Base-by-base conservation (phyloP, 2,888 invertebrate species). In the Stomorhina lunata region DNA sequence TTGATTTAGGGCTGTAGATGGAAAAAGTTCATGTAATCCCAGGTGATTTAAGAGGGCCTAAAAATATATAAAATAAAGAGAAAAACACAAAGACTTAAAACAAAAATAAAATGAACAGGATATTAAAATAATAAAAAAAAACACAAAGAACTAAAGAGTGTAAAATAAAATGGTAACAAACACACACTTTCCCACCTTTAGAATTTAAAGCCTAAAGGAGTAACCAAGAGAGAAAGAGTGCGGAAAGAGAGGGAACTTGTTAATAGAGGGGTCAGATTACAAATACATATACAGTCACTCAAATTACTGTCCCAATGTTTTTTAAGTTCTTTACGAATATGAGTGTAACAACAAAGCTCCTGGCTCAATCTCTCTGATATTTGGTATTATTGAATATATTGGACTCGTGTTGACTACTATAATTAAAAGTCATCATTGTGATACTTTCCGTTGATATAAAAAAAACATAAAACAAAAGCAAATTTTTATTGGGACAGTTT, bases 41-140 rank as follows among this genome's bases (percentile, higher is more conserved):
- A 89, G 86, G 86, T 88, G 89, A 86, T 89, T 88, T 85, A 90
- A 87, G 81, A 90, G 87, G 82, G 87, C 86, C 89, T 89, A 85
- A 82, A 66, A 29, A 73, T 59, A 59, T 20, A 79, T 9, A 32
- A 1, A 55, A 55, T 3, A 57, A 63, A 55, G 12, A 72, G 15
- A 55, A 32, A 55, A n/a, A 53, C 7, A 32, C 27, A 63, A 10
- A n/a, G 9, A 45, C 32, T n/a, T n/a, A n/a, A 10, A 9, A 27
- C 40, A 66, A 5, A 57, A 45, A 59, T 37, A 29, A 12, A 9
- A 37, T 48, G 32, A 29, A 40, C 29, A 10, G 25, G 43, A 27
- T 55, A 57, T 43, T 25, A 65, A 73, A 50, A 40, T 43, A 32
- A 10, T 4, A 57, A 43, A 53, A 55, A 40, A 50, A 69, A 27